A percentile compares a stretch with the other conserved stretches of the same genome.
These are phyloP conservation scores for Epistrophe grossulariae DNA, from an alignment of 2,888 invertebrate genomes.

Conservation along the genomic window DNA sequence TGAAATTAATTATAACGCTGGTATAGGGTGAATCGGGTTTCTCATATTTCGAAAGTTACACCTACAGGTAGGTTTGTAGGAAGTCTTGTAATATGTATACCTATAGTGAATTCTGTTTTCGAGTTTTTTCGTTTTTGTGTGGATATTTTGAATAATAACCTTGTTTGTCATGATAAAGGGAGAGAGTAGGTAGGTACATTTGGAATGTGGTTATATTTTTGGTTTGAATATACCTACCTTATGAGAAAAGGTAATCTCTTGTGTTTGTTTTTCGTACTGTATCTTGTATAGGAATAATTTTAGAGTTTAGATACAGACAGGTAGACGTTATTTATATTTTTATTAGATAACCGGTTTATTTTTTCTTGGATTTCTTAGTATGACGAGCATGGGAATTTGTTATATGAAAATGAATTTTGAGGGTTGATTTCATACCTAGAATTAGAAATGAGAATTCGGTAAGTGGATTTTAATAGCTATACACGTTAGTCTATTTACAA, in stretches of 20 bases:
- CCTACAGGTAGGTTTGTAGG: background rate
- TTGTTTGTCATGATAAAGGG: background rate
- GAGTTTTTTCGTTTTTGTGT: slow-evolving; percentile 5
- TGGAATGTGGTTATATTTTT: background rate
- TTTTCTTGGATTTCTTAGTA: background rate
- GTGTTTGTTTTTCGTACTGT: slow-evolving; percentile 8
- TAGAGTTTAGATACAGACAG: background rate
- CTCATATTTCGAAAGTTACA: background rate
- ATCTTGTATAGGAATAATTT: slow-evolving; percentile 1
- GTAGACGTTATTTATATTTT: slow-evolving; percentile 1
- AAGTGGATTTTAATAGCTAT: background rate
- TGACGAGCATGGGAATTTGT: slow-evolving; percentile 1
- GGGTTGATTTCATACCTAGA: slow-evolving; percentile 1
- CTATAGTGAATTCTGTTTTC: background rate
- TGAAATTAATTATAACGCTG: slow-evolving; percentile 3
- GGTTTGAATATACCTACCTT: background rate
- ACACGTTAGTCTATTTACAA: background rate
- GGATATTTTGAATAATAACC: background rate
- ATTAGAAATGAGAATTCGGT: background rate
- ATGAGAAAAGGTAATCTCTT: slow-evolving; percentile 16
- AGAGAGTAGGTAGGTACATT: background rate
- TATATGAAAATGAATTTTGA: background rate
- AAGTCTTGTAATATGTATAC: background rate
- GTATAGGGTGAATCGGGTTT: slow-evolving; percentile 1
- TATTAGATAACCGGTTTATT: slow-evolving; percentile 13